Base-by-base conservation (phyloP, 2,888 invertebrate genomes). In the Euzetes globulus region DNA sequence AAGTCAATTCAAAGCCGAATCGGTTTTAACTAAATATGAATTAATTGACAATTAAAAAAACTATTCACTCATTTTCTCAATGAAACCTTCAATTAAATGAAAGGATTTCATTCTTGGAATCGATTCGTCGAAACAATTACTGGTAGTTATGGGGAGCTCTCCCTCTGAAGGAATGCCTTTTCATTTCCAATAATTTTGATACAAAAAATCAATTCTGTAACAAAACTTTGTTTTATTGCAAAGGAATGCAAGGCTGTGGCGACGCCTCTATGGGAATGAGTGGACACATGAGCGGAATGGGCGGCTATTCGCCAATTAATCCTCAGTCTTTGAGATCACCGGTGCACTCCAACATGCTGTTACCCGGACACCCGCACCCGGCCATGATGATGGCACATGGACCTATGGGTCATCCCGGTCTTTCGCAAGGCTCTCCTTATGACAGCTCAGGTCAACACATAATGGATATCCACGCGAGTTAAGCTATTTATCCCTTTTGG, bases 321-420 rank as follows among this genome's bases (percentile, higher is more conserved):
- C 65, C 75, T 13, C 83, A 83, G 11, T 41, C 41, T 78, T 81
- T 84, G 76, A 81, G 83, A 68, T 81, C 82, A 25, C 83, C 83
- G n/a, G 83, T 83, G 55, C 83, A 83, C 78, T 83, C 83, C 71
- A 84, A 84, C 77, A 84, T 84, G 84, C 81, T 84, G 75, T 82
- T 84, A 72, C 84, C 84, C 2, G 84, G 84, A 58, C 84, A 84
- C 77, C 83, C 84, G 0, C 84, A 84, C 79, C 82, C 83, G 77
- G 82, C 83, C 78, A 84, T 83, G 83, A 84, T 84, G 84, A 84
- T 84, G 83, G 80, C 79, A 25, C 83, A 82, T 37, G 80, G 81
- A 27, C 82, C 82, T 68, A 82, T 82, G 82, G 82, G 82, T 71
- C 83, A 82, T 77, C 80, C 80, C 37, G 83, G 82, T 71, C 82